Conservation (phyloP, 2,888 invertebrate species). For the Elysia crispata region DNA sequence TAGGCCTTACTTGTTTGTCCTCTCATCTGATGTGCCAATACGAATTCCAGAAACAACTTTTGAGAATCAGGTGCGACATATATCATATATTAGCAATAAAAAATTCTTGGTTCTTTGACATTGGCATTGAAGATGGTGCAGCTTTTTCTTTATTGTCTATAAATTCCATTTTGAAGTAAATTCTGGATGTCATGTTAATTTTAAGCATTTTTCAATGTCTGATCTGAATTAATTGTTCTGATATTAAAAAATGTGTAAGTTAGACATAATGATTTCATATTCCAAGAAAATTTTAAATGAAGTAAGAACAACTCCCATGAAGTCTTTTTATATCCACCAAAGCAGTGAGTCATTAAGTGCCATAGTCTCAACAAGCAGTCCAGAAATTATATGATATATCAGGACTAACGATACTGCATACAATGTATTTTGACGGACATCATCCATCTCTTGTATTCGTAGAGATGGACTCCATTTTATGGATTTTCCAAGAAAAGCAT, state of each 20-base stretch:
- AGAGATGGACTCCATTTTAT: conserved; percentile 93
- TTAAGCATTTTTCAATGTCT: too few species aligned
- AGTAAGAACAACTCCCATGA: too few species aligned
- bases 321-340: not conserved
- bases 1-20: conserved; percentile 93
- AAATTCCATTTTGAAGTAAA: too few species aligned
- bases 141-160: too few species aligned
- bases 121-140: too few species aligned
- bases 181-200: too few species aligned
- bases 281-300: not conserved
- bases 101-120: too few species aligned
- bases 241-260: too few species aligned
- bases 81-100: too few species aligned
- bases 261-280: not conserved
- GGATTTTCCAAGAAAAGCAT: conserved; percentile 85
- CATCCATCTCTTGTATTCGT: conserved; percentile 27
- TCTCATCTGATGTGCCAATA: conserved; percentile 92
- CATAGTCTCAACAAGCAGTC: not conserved
- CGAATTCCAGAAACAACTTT: conserved; percentile 92
- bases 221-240: too few species aligned
- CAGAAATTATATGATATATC: not conserved
- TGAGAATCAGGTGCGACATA: conserved; percentile 87
- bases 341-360: not conserved
- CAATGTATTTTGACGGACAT: not conserved
- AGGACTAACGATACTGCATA: not conserved